Percentiles rank a stretch among this genome's conserved stretches.
Evolutionary conservation across 2,888 invertebrate species (phyloP).

Genomic region (Machimus atricapillus): DNA sequence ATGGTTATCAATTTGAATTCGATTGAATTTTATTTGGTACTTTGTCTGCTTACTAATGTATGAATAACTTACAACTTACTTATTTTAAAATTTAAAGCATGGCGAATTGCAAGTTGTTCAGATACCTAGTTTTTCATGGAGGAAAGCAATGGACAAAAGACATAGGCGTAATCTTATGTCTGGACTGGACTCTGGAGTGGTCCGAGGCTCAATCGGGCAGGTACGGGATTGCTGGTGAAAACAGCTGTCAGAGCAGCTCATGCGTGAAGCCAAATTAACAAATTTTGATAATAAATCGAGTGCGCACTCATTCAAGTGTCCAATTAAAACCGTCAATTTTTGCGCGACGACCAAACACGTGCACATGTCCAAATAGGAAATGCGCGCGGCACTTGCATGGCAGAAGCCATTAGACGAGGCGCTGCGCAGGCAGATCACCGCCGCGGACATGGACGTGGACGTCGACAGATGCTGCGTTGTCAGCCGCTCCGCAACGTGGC

Average conservation of each 20-base stretch:
- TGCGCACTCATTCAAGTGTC: constrained; percentile 44
- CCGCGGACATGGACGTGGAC: constrained; percentile 5
- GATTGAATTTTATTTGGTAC: too few species aligned
- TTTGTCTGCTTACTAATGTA: too few species aligned
- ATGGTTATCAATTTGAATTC: too few species aligned
- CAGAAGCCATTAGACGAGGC: constrained; percentile 52
- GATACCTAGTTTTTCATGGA: neutral
- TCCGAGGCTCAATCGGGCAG: neutral
- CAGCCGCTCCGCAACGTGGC: constrained; percentile 2
- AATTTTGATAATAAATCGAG: constrained; percentile 40
- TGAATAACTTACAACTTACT: neutral
- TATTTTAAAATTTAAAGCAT: neutral
- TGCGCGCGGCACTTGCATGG: constrained; percentile 53
- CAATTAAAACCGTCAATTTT: constrained; percentile 46
- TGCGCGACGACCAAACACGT: constrained; percentile 43
- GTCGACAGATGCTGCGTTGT: constrained; percentile 26
- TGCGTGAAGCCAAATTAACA: constrained; percentile 30
- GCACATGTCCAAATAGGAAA: constrained; percentile 43
- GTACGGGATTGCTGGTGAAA: neutral
- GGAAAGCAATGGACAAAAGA: neutral
- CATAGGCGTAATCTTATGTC: neutral
- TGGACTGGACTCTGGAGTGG: neutral
- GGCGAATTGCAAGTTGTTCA: neutral
- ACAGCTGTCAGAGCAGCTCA: neutral
- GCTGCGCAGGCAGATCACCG: constrained; percentile 25